A percentile compares a stretch with the other conserved stretches of the same genome.
These are phyloP conservation scores for Scophthalmus maximus DNA, from an alignment of 2,113 vertebrate species.

Conservation along the genomic window DNA sequence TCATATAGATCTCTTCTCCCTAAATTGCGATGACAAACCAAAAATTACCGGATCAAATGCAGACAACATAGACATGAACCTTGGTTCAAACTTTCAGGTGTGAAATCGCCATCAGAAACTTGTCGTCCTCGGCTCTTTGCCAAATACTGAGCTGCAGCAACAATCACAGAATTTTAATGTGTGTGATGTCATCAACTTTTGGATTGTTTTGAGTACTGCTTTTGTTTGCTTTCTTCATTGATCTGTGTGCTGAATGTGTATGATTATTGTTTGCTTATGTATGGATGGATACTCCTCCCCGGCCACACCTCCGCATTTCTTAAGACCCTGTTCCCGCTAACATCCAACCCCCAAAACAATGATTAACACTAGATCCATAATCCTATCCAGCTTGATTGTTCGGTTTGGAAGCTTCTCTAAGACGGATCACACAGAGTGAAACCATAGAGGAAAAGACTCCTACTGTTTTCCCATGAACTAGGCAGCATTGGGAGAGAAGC, in stretches of 20 bases:
- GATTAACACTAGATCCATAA: not conserved
- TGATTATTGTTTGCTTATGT: constrained; percentile 4
- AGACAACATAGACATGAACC: no score
- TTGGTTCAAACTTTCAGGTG: no score
- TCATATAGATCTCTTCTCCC: no score
- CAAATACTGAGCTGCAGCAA: constrained; percentile 14
- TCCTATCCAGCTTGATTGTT: not conserved
- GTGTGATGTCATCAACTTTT: not conserved
- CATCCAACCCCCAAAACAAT: not conserved
- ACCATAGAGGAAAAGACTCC: not conserved
- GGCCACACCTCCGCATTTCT: not conserved
- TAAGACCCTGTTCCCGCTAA: not conserved
- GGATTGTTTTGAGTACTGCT: not conserved
- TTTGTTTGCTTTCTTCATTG: not conserved
- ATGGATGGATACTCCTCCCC: no score
- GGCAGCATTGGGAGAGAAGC: not conserved
- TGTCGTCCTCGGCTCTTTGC: not conserved
- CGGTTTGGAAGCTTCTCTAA: not conserved
- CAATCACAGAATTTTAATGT: not conserved
- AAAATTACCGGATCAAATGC: no score
- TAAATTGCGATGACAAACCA: no score
- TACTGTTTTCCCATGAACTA: not conserved
- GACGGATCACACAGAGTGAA: not conserved
- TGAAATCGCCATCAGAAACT: no score
- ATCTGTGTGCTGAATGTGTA: not conserved